These are phyloP conservation scores for Plebejus argus DNA, from an alignment of 2,888 invertebrate species.

Conservation along the genomic window DNA sequence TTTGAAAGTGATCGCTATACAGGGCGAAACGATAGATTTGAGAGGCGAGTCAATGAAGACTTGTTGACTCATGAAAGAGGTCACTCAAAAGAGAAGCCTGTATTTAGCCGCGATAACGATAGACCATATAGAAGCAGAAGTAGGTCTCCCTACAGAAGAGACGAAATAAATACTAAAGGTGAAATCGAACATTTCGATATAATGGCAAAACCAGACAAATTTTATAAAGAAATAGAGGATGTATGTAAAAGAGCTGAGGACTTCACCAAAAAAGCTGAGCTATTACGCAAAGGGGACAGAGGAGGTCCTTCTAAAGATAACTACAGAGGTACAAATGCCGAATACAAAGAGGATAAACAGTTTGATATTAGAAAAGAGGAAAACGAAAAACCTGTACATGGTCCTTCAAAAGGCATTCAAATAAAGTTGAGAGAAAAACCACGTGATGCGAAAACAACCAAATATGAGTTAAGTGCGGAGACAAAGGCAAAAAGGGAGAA, in stretches of 20 bases:
- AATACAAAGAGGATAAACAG: background rate
- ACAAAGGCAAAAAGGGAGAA: constrained; percentile 57
- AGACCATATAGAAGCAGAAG: constrained; percentile 35
- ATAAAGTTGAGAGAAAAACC: constrained; percentile 21
- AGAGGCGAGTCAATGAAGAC: constrained; percentile 37
- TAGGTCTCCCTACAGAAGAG: constrained; percentile 37
- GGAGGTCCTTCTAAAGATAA: constrained; percentile 32
- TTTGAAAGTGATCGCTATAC: constrained; percentile 37
- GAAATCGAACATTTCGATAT: constrained; percentile 40
- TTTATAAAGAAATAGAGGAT: constrained; percentile 65
- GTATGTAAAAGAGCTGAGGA: constrained; percentile 63
- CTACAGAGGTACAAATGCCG: background rate
- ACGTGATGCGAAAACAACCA: constrained; percentile 28
- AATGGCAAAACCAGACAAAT: constrained; percentile 42
- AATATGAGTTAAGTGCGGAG: constrained; percentile 26
- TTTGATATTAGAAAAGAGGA: background rate
- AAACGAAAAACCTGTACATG: background rate
- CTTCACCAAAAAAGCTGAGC: constrained; percentile 61
- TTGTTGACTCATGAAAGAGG: constrained; percentile 39
- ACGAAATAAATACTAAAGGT: constrained; percentile 39
- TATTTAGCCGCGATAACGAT: constrained; percentile 36
- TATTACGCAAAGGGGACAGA: constrained; percentile 50
- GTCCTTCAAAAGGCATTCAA: background rate
- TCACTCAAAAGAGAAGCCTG: constrained; percentile 47
- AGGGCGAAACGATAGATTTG: constrained; percentile 36